These are phyloP conservation scores for Alviniconcha marisindica DNA, from an alignment of 1,140 invertebrate genomes.

Conservation along the genomic window DNA sequence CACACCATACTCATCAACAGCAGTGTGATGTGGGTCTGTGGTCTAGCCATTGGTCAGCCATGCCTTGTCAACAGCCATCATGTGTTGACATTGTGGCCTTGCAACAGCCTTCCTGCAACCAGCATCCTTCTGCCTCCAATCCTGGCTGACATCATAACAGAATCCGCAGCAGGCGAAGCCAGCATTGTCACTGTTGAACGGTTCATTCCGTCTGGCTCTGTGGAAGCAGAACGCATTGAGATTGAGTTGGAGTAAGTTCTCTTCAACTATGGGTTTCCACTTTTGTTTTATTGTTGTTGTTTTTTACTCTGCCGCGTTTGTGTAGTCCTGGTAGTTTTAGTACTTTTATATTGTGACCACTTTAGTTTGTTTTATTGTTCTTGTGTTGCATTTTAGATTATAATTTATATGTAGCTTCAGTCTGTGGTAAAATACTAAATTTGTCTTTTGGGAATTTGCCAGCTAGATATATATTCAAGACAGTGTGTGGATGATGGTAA, in stretches of 20 bases:
- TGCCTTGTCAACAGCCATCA: conserved; percentile 45
- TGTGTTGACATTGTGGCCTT: conserved; percentile 53
- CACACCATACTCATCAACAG: conserved; percentile 49
- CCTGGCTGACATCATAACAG: not conserved
- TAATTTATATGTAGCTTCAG: not conserved
- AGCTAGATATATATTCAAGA: no score
- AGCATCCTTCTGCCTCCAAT: conserved; percentile 39
- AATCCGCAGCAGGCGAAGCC: not conserved
- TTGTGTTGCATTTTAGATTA: not conserved
- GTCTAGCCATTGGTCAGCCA: conserved; percentile 48
- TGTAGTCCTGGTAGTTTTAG: no score
- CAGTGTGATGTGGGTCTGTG: conserved; percentile 50
- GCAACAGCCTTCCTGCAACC: conserved; percentile 22
- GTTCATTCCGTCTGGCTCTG: not conserved
- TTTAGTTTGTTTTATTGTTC: not conserved
- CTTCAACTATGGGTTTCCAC: not conserved
- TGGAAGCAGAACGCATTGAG: conserved; percentile 32
- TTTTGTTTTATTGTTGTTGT: no score
- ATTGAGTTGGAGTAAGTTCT: conserved; percentile 35
- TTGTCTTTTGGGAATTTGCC: no score
- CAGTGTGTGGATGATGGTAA: not conserved
- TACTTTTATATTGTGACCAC: no score
- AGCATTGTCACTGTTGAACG: conserved; percentile 30
- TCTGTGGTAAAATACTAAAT: no score
- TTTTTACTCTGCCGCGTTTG: no score